Base-by-base conservation (phyloP, 2,797 vertebrate species). In the Rhodeus uyekii region DNA sequence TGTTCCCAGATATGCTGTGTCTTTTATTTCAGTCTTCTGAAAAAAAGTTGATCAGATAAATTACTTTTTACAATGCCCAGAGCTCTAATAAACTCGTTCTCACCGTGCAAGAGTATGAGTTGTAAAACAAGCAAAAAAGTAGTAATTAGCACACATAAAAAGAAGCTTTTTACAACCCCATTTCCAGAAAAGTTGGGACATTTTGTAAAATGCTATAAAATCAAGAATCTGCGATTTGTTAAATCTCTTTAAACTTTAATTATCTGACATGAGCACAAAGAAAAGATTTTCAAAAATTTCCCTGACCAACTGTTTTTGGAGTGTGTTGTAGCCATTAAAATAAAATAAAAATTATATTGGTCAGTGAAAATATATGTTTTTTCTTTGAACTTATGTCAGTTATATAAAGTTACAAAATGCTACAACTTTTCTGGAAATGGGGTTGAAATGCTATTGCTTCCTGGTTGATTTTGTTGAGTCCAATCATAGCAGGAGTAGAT, bases 401-500 rank as follows among this genome's bases (percentile, higher is more conserved):
- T 58, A 58, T 27, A 24, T 58, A 58, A 14, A 14, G 53, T 27
- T 60, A 60, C 24, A 60, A 58, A 58, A 60, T 29, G 5, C 14
- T 5, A 2, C 12, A 29, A 58, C 12, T 27, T 58, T 58, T 5
- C 4, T 27, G 24, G 5, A 1, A 29, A 16, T 29, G 58, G 55
- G 12, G 27, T 60, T 60, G 27, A 60, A 63, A 34, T 12, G 39
- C 2, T 64, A 8, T 58, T 58, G 16, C 18, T 32, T 3, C 19
- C 16, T 68, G 76, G 27, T 27, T 10, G 67, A 81, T 82, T 61
- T 27, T 53, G 19, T 81, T 36, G 32, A 22, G n/a, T 19, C 42
- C 69, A 48, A 8, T 69, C 60, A 16, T 63, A 48, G 42, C 78
- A 34, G 50, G 24, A 64, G 7, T 29, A 80, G 65, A 63, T 16